Evolutionary conservation across 2,113 vertebrate species (phyloP).

Genomic region (Azemiops feae): DNA sequence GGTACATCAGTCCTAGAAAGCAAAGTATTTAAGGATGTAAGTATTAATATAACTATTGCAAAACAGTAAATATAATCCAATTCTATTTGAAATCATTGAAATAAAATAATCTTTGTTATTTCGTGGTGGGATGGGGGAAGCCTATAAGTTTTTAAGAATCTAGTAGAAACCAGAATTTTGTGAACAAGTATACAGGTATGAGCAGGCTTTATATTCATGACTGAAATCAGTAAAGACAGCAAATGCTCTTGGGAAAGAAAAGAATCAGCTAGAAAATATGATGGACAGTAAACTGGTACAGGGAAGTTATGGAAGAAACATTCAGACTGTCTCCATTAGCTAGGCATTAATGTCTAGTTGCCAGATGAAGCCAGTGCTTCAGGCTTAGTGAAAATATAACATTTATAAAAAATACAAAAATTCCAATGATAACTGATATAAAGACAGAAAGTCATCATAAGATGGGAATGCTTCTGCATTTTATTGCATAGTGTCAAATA

Average conservation of each 20-base stretch:
- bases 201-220: background rate
- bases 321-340: background rate
- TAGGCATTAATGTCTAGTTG: background rate
- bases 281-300: background rate
- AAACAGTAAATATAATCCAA: background rate
- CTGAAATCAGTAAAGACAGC: background rate
- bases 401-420: background rate
- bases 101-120: background rate
- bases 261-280: background rate
- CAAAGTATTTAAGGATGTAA: background rate
- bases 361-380: background rate
- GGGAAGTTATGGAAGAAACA: background rate
- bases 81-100: background rate
- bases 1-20: slow-evolving; percentile 55
- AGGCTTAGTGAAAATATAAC: background rate
- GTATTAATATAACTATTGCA: background rate
- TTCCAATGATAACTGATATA: background rate
- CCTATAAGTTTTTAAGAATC: background rate
- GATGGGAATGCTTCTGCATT: background rate
- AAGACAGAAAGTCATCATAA: background rate
- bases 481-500: background rate
- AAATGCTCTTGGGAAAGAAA: background rate
- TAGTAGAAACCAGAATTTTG: background rate
- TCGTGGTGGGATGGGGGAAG: background rate
- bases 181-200: background rate